Evolutionary conservation across 2,113 vertebrate genomes (phyloP), one percentile per base, ranked within the genome.

Genomic region (human (Homo sapiens)): DNA sequence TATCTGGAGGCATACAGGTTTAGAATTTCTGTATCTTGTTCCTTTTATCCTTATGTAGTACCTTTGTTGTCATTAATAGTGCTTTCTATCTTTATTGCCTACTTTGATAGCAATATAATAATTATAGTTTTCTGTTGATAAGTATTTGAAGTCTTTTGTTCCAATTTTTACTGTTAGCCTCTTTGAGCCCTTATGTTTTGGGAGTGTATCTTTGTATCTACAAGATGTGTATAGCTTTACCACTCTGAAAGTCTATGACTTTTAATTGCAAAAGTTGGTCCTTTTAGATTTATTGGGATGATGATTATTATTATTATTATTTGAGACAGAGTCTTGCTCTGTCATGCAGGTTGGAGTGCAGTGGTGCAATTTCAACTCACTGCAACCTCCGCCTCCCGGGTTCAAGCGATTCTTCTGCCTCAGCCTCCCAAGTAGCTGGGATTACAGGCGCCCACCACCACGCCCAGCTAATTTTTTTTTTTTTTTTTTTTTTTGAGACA

Each of bases 61-160:
- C 25, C 6, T 27, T 11, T 4, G 9, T 8, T 18, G 1, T 4
- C 59, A 2, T 11, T 61, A 23, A 8, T 8, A 5, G 18, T 25
- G 17, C n/a, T 66, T 52, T 17, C 57, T n/a, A 0, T 22, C 68
- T 70, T 50, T n/a, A 3, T 8, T 5, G 5, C 2, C 50, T 57
- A 0, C 50, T 48, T n/a, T 23, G 17, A 10, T 32, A 55, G 23
- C 11, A 12, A 5, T 2, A 14, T 22, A 79, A 35, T 83, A 30
- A 14, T 52, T 16, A 55, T 6, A 8, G 48, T 48, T 81, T 76
- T 55, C 80, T 81, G 45, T 40, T 17, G 43, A 38, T 38, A 22
- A 38, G 27, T 38, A n/a, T 8, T 45, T 78, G 55, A 30, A 40
- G 1, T n/a, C 81, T 66, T 89, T 87, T 59, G 27, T 55, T n/a